Conservation (phyloP, 2,888 invertebrate species). For the Charanyca ferruginea region DNA sequence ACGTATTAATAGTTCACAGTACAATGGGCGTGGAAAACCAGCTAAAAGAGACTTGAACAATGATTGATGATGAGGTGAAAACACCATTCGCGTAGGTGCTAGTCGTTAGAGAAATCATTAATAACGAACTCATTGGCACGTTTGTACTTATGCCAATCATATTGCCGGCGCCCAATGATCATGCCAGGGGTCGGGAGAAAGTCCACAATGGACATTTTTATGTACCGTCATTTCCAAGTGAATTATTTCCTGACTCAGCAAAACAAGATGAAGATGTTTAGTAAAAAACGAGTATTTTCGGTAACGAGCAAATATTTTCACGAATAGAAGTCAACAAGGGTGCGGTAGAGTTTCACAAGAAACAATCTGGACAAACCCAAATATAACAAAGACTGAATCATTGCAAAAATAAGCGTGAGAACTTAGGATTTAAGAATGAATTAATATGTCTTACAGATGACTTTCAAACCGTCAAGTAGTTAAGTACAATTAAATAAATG, state of each 20-base stretch:
- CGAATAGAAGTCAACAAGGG: slow-evolving; percentile 23
- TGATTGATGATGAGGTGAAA: slow-evolving; percentile 71
- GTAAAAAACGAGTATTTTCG: slow-evolving; percentile 47
- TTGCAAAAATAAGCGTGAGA: slow-evolving; percentile 40
- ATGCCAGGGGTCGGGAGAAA: slow-evolving; percentile 74
- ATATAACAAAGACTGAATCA: slow-evolving; percentile 35
- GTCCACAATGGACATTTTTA: slow-evolving; percentile 61
- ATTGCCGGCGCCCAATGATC: slow-evolving; percentile 56
- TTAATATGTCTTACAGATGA: slow-evolving; percentile 27
- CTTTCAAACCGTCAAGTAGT: slow-evolving; percentile 14
- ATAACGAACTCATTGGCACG: slow-evolving; percentile 69
- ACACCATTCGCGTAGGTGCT: slow-evolving; percentile 53
- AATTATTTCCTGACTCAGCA: slow-evolving; percentile 64
- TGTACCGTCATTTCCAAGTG: slow-evolving; percentile 56
- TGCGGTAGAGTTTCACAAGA: slow-evolving; percentile 30
- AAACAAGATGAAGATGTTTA: slow-evolving; percentile 31
- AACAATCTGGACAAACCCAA: slow-evolving; percentile 28
- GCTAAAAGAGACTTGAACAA: slow-evolving; percentile 56
- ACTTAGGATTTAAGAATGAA: slow-evolving; percentile 20
- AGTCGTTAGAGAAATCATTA: slow-evolving; percentile 75
- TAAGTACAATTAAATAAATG: slow-evolving; percentile 29
- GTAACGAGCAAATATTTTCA: slow-evolving; percentile 37
- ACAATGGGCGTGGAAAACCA: slow-evolving; percentile 51
- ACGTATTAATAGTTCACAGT: slow-evolving; percentile 20
- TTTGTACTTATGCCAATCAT: slow-evolving; percentile 75